Conservation (phyloP, 2,113 vertebrate genomes). For the Plecturocebus donacophilus region DNA sequence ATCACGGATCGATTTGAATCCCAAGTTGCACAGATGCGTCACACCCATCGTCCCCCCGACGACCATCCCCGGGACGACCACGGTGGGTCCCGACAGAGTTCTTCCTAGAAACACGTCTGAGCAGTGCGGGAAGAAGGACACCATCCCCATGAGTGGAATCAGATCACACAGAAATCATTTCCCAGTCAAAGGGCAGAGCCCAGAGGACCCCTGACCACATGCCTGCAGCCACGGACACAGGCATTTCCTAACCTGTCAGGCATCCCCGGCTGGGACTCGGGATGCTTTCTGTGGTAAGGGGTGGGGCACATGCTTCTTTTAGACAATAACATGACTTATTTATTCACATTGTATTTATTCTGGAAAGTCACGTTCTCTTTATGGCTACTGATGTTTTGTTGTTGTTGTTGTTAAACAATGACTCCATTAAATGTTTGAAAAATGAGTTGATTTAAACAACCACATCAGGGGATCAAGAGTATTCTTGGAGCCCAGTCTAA, state of each 20-base stretch:
- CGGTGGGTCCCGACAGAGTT: accelerated
- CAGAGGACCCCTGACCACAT: accelerated
- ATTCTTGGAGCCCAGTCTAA: too few species aligned
- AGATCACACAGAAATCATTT: accelerated
- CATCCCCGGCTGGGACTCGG: background rate
- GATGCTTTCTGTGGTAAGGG: background rate
- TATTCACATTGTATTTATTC: background rate
- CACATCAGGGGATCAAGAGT: too few species aligned
- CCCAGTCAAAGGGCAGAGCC: background rate
- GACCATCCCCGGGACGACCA: accelerated
- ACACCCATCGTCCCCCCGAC: accelerated
- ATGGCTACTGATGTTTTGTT: too few species aligned
- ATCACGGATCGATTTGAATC: background rate
- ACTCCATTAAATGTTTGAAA: background rate
- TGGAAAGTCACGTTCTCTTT: background rate
- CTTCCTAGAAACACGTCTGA: background rate
- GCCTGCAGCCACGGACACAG: accelerated
- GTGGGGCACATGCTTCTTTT: background rate
- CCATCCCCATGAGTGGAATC: accelerated
- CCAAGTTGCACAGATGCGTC: background rate
- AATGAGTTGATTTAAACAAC: background rate
- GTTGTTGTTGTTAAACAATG: background rate
- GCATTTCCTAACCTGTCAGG: background rate
- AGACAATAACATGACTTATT: background rate
- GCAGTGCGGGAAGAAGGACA: accelerated